Conservation (phyloP, 2,113 vertebrate genomes). For the Trogon melanurus region DNA sequence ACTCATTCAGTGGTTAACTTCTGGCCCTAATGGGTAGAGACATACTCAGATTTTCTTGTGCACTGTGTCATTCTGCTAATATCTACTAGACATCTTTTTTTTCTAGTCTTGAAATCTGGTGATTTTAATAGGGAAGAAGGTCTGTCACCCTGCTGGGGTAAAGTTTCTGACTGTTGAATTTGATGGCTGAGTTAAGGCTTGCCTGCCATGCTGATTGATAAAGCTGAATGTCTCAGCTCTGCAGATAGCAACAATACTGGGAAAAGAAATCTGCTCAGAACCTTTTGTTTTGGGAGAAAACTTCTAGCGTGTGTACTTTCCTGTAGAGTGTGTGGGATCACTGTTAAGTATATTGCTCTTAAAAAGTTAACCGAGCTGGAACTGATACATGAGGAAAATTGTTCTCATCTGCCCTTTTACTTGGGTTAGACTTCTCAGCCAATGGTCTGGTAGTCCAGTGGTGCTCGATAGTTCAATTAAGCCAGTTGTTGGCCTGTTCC, state of each 20-base stretch:
- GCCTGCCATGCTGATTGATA: neutral
- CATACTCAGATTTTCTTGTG: neutral
- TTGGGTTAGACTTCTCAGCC: neutral
- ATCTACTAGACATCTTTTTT: neutral
- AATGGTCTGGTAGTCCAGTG: neutral
- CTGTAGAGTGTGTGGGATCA: neutral
- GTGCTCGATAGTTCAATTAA: neutral
- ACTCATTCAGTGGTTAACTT: neutral
- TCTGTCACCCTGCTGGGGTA: neutral
- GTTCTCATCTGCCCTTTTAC: neutral
- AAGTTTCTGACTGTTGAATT: neutral
- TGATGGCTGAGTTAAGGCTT: neutral
- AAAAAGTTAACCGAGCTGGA: neutral
- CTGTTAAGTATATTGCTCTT: neutral
- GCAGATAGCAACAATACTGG: neutral
- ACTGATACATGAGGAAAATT: neutral
- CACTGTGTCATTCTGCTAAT: neutral
- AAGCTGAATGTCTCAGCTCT: neutral
- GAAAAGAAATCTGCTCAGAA: neutral
- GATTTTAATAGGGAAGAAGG: neutral
- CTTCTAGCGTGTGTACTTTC: neutral
- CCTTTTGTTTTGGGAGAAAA: neutral
- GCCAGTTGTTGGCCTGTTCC: neutral
- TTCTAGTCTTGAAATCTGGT: neutral
- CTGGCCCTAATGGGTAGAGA: neutral